Conservation (phyloP, 2,888 invertebrate species). For the Polietes domitor region DNA sequence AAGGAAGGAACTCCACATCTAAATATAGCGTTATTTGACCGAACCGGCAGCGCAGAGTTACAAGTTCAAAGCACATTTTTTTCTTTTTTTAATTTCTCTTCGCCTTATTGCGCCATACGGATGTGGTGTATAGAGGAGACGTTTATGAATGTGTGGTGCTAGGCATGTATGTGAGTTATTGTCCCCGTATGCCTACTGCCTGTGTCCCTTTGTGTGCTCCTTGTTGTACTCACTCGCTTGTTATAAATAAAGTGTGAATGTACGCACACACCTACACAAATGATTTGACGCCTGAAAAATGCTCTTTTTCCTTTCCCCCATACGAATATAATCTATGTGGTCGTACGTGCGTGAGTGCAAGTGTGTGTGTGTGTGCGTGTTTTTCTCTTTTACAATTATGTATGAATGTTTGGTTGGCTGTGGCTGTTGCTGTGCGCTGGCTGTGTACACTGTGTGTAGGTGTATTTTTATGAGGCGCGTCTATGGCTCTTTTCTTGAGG, state of each 20-base stretch:
- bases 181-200: background rate
- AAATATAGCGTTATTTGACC: background rate
- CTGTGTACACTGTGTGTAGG: constrained; percentile 23
- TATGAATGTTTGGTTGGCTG: background rate
- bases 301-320: background rate
- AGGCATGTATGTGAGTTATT: background rate
- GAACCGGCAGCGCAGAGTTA: background rate
- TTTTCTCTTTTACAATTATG: constrained; percentile 3
- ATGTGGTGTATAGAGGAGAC: too few relatives aligned
- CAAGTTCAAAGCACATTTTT: constrained; percentile 28
- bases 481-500: constrained; percentile 49
- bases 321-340: background rate
- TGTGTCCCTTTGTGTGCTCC: background rate
- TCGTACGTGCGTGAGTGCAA: background rate
- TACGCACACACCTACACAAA: constrained; percentile 16
- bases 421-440: too few relatives aligned
- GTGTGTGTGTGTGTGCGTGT: background rate
- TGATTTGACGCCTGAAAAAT: background rate
- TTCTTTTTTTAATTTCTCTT: background rate
- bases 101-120: background rate
- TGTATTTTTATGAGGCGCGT: constrained; percentile 52
- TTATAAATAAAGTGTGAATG: constrained; percentile 27
- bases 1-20: background rate
- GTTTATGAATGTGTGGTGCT: background rate
- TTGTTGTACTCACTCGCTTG: background rate